Evolutionary conservation across 2,113 vertebrate genomes (phyloP), one percentile per base, ranked within the genome.

Genomic region (Cathartes aura): DNA sequence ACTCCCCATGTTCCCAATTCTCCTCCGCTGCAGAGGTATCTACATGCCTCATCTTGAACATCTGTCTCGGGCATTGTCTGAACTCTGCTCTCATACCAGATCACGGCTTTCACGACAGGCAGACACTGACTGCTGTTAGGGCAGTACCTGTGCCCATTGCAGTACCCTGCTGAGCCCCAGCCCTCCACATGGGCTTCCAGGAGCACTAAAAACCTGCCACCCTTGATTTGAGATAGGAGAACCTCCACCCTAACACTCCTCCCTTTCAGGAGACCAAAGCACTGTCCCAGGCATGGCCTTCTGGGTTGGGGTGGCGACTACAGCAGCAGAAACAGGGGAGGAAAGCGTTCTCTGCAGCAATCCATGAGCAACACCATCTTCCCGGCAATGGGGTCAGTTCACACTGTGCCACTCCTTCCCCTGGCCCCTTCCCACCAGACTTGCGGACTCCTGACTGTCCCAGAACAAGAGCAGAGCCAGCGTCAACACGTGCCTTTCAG

Each of bases 21-120:
- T 76, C 20, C 34, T 60, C 42, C 15, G 4, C 15, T 47, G 29
- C 1, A 3, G 9, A 20, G 32, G 12, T 26, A 76, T 8, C 42
- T 13, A 63, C 22, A 26, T 21, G 32, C 11, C 17, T 73, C 18
- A 1, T 24, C 40, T n/a, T 7, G 22, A 45, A 23, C 4, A 11
- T 11, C 45, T 1, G 0, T 16, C 71, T 24, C 0, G 0, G 63
- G 47, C 30, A 27, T 2, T 8, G 18, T 11, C 38, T 68, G 34
- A 53, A 6, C 62, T 53, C n/a, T 47, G 22, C 43, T 52, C 43
- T 80, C 29, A 3, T 3, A 36, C 27, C 27, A 58, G 36, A 34
- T 23, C 24, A 48, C 47, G 8, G n/a, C 21, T 78, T 71, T 48
- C 21, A 48, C 0, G 0, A 48, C 36, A 64, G 36, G 50, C 58